These are phyloP conservation scores for Cygnus buccinator DNA, from an alignment of 2,113 vertebrate genomes.

Conservation along the genomic window DNA sequence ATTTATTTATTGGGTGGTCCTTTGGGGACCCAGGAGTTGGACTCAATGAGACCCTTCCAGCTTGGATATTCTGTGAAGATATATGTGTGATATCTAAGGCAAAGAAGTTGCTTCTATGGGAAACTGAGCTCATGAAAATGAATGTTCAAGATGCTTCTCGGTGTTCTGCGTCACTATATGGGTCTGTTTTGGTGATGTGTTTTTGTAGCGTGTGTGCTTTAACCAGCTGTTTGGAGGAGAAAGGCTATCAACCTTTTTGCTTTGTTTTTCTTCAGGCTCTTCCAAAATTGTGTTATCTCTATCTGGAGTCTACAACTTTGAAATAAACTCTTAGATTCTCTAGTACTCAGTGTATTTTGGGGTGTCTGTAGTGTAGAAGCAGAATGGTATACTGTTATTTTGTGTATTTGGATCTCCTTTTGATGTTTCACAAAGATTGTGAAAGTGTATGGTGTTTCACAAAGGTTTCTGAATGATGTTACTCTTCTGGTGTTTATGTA, in stretches of 20 bases:
- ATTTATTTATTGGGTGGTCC: too few species aligned
- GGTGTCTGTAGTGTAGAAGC: background rate
- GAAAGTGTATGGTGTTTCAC: background rate
- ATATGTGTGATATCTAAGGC: background rate
- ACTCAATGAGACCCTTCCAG: too few species aligned
- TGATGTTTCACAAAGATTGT: background rate
- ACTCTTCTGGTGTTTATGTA: background rate
- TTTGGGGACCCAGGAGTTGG: too few species aligned
- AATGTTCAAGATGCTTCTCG: background rate
- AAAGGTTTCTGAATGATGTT: background rate
- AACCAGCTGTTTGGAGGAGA: background rate
- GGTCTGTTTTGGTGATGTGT: background rate
- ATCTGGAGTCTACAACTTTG: background rate
- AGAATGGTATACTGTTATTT: background rate
- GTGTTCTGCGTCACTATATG: background rate
- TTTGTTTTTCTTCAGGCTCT: background rate
- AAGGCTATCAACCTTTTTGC: background rate
- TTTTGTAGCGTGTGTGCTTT: background rate
- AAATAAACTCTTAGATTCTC: background rate
- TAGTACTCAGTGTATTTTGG: background rate
- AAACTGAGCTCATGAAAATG: background rate
- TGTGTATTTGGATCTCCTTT: background rate
- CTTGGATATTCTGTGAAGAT: background rate
- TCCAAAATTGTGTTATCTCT: accelerated
- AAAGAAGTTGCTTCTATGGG: background rate